Percentiles rank a stretch among this genome's conserved stretches.
These are phyloP conservation scores for Drosophila parthenogenetica DNA, from an alignment of 2,888 invertebrate genomes.

Conservation along the genomic window DNA sequence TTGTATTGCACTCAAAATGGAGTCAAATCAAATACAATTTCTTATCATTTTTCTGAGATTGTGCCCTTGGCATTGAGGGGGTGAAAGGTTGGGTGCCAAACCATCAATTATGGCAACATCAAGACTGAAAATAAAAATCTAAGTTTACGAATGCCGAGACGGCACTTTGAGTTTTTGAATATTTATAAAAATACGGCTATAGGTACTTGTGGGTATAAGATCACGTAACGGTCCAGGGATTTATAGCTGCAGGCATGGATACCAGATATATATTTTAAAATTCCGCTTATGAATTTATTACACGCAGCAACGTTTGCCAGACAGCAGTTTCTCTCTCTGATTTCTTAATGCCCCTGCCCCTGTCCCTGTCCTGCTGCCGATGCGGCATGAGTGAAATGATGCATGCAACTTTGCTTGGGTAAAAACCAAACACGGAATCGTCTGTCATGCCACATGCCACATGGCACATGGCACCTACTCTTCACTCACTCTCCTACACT, in stretches of 20 bases:
- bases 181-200: conserved; percentile 50
- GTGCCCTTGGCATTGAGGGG: conserved; percentile 1
- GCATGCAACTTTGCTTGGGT: conserved; percentile 39
- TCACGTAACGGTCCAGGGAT: conserved; percentile 58
- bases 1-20: conserved; percentile 2
- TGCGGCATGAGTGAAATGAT: conserved; percentile 48
- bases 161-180: conserved; percentile 51
- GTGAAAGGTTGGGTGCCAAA: conserved; percentile 14
- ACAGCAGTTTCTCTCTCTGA: conserved; percentile 14
- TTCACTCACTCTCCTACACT: conserved; percentile 1
- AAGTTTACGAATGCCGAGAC: conserved; percentile 9
- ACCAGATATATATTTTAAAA: conserved; percentile 48
- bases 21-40: conserved; percentile 26
- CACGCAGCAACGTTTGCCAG: conserved; percentile 29
- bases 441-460: conserved; percentile 32
- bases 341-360: conserved; percentile 1
- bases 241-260: conserved; percentile 45
- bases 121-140: conserved; percentile 8
- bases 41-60: conserved; percentile 7
- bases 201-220: conserved; percentile 28
- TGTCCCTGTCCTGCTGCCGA: not conserved
- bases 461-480: not conserved
- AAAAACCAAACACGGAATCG: conserved; percentile 9
- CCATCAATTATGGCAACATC: conserved; percentile 55
- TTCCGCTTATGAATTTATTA: conserved; percentile 70